Base-by-base conservation (phyloP, 2,113 vertebrate species). In the Pollachius pollachius region DNA sequence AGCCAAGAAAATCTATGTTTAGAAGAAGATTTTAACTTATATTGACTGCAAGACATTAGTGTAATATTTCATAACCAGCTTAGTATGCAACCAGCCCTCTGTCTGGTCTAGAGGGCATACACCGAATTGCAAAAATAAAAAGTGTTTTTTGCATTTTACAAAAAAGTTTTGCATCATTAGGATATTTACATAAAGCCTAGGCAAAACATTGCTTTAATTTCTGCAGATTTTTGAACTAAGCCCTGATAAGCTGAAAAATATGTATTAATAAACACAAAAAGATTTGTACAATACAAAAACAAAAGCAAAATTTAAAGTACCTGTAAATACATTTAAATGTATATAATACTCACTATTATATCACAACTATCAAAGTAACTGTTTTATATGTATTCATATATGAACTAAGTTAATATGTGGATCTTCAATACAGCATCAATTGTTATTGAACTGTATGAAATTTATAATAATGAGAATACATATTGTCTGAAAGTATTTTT, bases 351-450 rank as follows among this genome's bases (percentile, higher is more conserved):
- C 81, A 82, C 67, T 56, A 52, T 52, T 84, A 86, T 88, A 87
- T 79, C 73, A 67, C 77, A 65, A 83, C 74, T 85, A 83, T 87
- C 85, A 82, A 73, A 89, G 68, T 85, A 77, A 72, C 76, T 85
- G 82, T 90, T 91, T 89, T 88, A 77, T 90, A 87, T 90, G 87
- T 90, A 80, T 88, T 87, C 83, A 81, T 89, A 87, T 90, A 84
- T 90, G 76, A 88, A 87, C 84, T 89, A 84, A 74, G 77, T 84
- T 90, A 80, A 78, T 86, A 81, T 87, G 81, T 88, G 81, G 83
- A 79, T 87, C 84, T 88, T 80, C 80, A 82, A 85, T 82, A 72
- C 74, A 78, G 74, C 85, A 83, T 65, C 82, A 84, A 75, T 71
- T 86, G 79, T 90, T 88, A 83, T 88, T 84, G 78, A 87, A 84